Evolutionary conservation across 2,888 invertebrate species (phyloP), one percentile per base, ranked within the genome.

Genomic region (Hypsopygia costalis): DNA sequence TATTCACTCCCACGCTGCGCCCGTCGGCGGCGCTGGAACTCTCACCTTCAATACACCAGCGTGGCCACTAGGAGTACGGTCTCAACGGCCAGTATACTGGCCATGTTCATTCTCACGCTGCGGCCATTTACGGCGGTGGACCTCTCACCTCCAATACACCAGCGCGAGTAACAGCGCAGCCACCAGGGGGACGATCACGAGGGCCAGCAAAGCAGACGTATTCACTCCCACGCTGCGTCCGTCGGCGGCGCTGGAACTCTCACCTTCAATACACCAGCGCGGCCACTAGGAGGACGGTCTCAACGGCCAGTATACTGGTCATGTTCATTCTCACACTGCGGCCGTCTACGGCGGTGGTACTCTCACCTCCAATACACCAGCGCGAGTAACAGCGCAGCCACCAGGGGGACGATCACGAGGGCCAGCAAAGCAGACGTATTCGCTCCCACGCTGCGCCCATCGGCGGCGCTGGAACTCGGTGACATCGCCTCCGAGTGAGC

Each of bases 321-420:
- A n/a, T n/a, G n/a, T n/a, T n/a, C n/a, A n/a, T n/a, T n/a, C n/a
- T n/a, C n/a, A n/a, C n/a, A n/a, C n/a, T n/a, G n/a, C n/a, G n/a
- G n/a, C n/a, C n/a, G n/a, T n/a, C n/a, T n/a, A n/a, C n/a, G n/a
- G n/a, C n/a, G n/a, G n/a, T n/a, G n/a, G n/a, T n/a, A n/a, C 11
- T 27, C 54, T 51, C 29, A 74, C 83, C 81, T 74, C 81, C 86
- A 83, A 41, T 83, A 86, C 0, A 82, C 42, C 3, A 83, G 52
- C 0, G 76, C 82, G 1, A 77, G 71, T 0, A 69, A 68, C 1
- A 71, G 52, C 0, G 76, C 72, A 1, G 73, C 79, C 6, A 81
- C 50, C 47, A 86, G 46, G 5, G 77, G 71, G 6, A 80, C 53
- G 7, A 79, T 64, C 22, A 76, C 62, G 11, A 73, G 63, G 4